Evolutionary conservation across 2,113 vertebrate genomes (phyloP), one percentile per base, ranked within the genome.

Genomic region (Otis tarda): DNA sequence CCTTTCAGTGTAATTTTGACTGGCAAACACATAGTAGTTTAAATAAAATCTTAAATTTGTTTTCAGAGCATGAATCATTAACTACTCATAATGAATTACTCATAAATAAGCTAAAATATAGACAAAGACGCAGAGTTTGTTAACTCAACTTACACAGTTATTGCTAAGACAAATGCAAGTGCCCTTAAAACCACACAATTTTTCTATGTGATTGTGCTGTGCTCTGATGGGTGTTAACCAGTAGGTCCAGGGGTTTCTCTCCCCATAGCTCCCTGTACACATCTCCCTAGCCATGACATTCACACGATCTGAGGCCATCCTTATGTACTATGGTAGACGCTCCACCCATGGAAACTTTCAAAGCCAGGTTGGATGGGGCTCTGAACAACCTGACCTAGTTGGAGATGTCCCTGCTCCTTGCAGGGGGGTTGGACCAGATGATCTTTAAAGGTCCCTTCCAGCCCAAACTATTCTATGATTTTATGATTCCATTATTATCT

Each of bases 221-320:
- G 20, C 45, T 65, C 9, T 69, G 23, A 9, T 4, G 6, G 33
- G 55, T 41, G 16, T 67, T 30, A 67, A 50, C 15, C 24, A 23
- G 7, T 18, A 43, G 7, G 19, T 30, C 1, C 2, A 75, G 14
- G 6, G 22, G 5, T 5, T 83, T 69, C 28, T 41, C 12, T n/a
- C 19, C 33, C 55, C 39, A 17, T 5, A n/a, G 4, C 9, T 55
- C 9, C 57, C 53, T 74, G 33, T 39, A 50, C 7, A 11, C 23
- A 9, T 21, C 10, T 49, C 27, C 14, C 33, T 14, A 49, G 15
- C 5, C 7, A 64, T 5, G 5, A 52, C 12, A 50, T 47, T 78
- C 33, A 47, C 33, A 41, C 0, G 0, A 5, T 41, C 9, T 69
- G 50, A 88, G 9, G 11, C 9, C 8, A 47, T 39, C 27, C 28